Evolutionary conservation across 2,113 vertebrate genomes (phyloP), one percentile per base, ranked within the genome.

Genomic region (Artemisiospiza belli): DNA sequence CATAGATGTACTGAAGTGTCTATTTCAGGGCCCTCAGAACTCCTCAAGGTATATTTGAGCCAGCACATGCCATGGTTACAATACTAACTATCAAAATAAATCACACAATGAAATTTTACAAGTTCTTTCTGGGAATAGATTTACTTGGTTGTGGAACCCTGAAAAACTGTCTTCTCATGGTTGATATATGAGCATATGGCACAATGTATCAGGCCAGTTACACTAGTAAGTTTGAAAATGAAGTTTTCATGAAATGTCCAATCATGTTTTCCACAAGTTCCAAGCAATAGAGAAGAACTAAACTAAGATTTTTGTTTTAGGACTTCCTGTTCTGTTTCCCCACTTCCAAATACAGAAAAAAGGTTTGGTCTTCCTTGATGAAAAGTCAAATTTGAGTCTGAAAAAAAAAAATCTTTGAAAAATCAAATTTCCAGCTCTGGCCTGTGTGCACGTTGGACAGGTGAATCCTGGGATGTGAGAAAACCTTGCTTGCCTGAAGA

Each of bases 201-300:
- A 78, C 1, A 0, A 27, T 10, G 10, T 19, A 11, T 41, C 11
- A 24, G 4, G 24, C 30, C 39, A 49, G 31, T 54, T 75, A 10
- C 5, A 86, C 28, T 15, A 15, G 7, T 39, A 10, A 1, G 0
- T 37, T 69, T 77, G 59, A 77, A 69, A 89, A 81, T 15, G 0
- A 74, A 64, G 4, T 0, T 0, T 85, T 79, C 2, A 0, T 52
- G 35, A 58, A 63, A 43, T 12, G 6, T 10, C 24, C 19, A 7
- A 5, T 51, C 30, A 8, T 25, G 15, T 47, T 78, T 72, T 33
- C 19, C 6, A 5, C 33, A 57, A 72, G 20, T 57, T 72, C 39
- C 25, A 51, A 87, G 47, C 39, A 61, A 27, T 11, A n/a, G 7
- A 62, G 43, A 44, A 83, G 39, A 77, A 25, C 11, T 0, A 0